phyloP scores from a whole-genome alignment of 2,113 vertebrate genomes.

The Callaeas wilsoni region DNA sequence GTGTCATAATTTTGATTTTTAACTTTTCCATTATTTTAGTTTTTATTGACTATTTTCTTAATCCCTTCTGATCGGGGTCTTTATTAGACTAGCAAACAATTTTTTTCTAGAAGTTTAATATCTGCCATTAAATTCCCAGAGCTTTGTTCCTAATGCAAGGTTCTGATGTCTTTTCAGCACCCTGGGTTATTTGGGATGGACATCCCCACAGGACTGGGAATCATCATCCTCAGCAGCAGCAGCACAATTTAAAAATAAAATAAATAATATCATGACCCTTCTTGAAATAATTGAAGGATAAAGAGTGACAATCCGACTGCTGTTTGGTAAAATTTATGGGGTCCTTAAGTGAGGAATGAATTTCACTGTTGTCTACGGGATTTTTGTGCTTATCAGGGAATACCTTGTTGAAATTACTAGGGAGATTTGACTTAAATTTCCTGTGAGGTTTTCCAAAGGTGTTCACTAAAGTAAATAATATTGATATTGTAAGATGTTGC shows the following conservation, averaged over 20 bases:
- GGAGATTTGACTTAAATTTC: background rate
- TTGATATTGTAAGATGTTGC: background rate
- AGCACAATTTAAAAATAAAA: background rate
- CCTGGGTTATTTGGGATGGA: background rate
- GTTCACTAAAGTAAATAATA: background rate
- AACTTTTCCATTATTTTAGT: background rate
- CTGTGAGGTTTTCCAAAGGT: background rate
- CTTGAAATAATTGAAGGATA: background rate
- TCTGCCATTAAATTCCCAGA: background rate
- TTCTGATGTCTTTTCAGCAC: background rate
- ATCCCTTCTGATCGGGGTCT: background rate
- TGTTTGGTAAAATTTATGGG: background rate
- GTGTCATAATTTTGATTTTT: background rate
- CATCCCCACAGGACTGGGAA: background rate
- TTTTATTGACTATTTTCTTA: background rate
- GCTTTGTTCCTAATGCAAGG: background rate
- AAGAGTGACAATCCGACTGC: background rate
- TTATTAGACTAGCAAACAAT: background rate
- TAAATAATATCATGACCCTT: rapidly evolving
- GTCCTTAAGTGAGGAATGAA: background rate
- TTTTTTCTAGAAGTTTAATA: background rate
- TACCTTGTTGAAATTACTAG: background rate
- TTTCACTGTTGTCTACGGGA: rapidly evolving
- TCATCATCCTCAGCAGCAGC: background rate
- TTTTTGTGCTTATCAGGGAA: background rate